These are phyloP conservation scores for Luehdorfia chinensis DNA, from an alignment of 1,140 invertebrate genomes.

Conservation along the genomic window DNA sequence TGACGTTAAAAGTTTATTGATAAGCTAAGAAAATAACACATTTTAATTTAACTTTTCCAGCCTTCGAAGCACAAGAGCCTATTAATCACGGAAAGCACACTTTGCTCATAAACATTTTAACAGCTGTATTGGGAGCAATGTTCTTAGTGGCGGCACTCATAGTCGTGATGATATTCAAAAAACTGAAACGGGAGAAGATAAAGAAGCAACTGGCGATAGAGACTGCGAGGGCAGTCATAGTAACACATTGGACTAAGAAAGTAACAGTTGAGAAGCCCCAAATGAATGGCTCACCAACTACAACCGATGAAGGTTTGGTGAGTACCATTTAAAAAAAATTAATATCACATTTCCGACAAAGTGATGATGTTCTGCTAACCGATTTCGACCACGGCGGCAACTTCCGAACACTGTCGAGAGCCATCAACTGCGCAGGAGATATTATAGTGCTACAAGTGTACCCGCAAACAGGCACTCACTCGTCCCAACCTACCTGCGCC, in stretches of 20 bases:
- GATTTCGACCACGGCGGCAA: too few species aligned
- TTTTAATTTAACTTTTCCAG: too few species aligned
- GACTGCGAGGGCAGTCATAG: conserved; percentile 84
- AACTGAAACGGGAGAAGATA: conserved; percentile 81
- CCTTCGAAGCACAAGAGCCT: conserved; percentile 57
- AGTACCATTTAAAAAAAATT: conserved; percentile 26
- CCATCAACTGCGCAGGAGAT: too few species aligned
- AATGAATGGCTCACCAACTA: conserved; percentile 75
- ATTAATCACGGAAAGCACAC: conserved; percentile 75
- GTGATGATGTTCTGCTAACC: too few species aligned
- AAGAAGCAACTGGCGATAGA: conserved; percentile 88
- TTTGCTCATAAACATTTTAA: conserved; percentile 78
- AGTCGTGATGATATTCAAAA: conserved; percentile 77
- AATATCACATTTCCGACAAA: too few species aligned
- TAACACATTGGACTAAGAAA: conserved; percentile 93
- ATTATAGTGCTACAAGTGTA: too few species aligned
- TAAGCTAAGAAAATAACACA: too few species aligned
- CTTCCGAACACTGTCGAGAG: too few species aligned
- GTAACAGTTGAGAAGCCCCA: conserved; percentile 90
- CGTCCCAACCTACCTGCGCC: too few species aligned
- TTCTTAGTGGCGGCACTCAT: conserved; percentile 80
- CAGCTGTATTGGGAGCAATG: conserved; percentile 78
- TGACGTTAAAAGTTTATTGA: too few species aligned
- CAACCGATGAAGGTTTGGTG: conserved; percentile 81
- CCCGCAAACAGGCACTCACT: too few species aligned